These are phyloP conservation scores for Acromyrmex echinatior DNA, from an alignment of 1,140 invertebrate genomes.

Conservation along the genomic window DNA sequence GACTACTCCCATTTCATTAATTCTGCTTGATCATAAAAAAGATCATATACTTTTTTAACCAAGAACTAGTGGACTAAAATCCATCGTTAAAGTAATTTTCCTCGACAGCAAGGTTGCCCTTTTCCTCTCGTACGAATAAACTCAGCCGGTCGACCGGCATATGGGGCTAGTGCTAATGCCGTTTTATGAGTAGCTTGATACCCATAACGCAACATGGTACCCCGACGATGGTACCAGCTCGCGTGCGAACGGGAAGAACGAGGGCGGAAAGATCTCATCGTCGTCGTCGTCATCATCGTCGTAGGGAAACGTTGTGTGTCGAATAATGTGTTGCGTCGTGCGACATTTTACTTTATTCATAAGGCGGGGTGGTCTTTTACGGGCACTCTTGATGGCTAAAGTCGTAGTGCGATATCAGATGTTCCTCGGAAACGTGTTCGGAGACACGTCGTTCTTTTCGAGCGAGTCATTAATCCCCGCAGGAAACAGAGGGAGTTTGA, in stretches of 20 bases:
- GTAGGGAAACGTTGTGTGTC: not conserved
- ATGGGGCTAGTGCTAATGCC: slow-evolving; percentile 84
- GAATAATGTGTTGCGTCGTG: slow-evolving; percentile 33
- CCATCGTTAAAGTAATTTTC: not conserved
- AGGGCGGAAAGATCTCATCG: slow-evolving; percentile 44
- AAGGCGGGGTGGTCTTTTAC: slow-evolving; percentile 61
- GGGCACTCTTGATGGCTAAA: slow-evolving; percentile 23
- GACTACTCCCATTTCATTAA: not conserved
- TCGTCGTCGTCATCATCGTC: slow-evolving; percentile 10
- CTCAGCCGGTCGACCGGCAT: slow-evolving; percentile 74
- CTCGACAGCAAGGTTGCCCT: slow-evolving; percentile 10
- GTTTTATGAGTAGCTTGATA: slow-evolving; percentile 83
- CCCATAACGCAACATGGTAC: slow-evolving; percentile 83
- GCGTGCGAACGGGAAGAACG: slow-evolving; percentile 16
- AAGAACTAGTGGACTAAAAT: no score
- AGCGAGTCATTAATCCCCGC: slow-evolving; percentile 18
- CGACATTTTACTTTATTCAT: slow-evolving; percentile 79
- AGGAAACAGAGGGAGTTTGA: not conserved
- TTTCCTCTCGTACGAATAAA: slow-evolving; percentile 73
- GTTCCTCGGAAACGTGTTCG: not conserved
- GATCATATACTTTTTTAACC: not conserved
- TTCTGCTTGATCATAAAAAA: not conserved
- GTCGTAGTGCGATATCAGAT: slow-evolving; percentile 20
- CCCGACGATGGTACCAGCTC: slow-evolving; percentile 42
- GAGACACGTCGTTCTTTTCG: not conserved